Evolutionary conservation across 1,140 invertebrate species (phyloP), one percentile per base, ranked within the genome.

Genomic region (Araneus ventricosus): DNA sequence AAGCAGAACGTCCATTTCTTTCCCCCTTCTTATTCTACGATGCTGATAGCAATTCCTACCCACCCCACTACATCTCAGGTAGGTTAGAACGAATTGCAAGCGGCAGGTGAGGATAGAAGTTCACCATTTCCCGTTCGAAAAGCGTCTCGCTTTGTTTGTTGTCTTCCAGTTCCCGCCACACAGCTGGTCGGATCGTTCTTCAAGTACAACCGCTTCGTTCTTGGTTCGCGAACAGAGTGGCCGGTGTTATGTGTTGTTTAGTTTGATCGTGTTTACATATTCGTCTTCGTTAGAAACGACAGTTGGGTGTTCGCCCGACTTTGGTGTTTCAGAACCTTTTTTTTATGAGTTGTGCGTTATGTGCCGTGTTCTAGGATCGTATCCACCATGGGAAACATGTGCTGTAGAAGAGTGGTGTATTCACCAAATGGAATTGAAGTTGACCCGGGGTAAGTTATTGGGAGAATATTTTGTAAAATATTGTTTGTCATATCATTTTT

Each of bases 331-430:
- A 82, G 24, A 80, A 45, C 22, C 22, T 52, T n/a, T 39, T 27
- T 52, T 41, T 45, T 82, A 52, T 52, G 80, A 82, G 10, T 41
- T 82, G 67, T 75, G 67, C 30, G 67, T 82, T 82, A 45, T 82
- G 37, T 88, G 86, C 30, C 59, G n/a, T 39, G n/a, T 37, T 30
- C 30, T 86, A 45, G 59, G 14, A 5, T 34, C 30, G 84, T 7
- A 61, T 27, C 61, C 86, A 88, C 59, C 61, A 90, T 90, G 89
- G 89, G 89, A 63, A 90, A 90, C 52, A 41, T 90, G 70, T 90
- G 89, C 63, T 90, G 89, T 10, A 59, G 89, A 57, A 90, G 75
- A 82, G 89, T 90, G 14, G 89, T 37, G 22, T 90, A 90, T 17
- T 63, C 75, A 30, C 89, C 89, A 2, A 82, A 82, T 61, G 89